A percentile compares a stretch with the other conserved stretches of the same genome.
These are phyloP conservation scores for Corbicula japonica DNA, from an alignment of 2,888 invertebrate genomes.

Conservation along the genomic window DNA sequence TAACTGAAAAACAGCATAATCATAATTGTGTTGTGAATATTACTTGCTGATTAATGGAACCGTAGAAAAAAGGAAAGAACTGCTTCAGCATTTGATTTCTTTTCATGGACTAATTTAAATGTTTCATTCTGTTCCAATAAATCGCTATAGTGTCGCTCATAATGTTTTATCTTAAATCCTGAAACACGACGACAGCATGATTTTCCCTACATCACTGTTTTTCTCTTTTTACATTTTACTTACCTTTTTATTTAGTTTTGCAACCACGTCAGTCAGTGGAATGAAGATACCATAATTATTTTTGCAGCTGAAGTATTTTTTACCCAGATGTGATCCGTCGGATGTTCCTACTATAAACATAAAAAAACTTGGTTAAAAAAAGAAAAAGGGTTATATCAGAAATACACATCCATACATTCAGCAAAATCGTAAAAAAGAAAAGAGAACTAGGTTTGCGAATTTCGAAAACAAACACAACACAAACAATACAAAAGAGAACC, in stretches of 20 bases:
- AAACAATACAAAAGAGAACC: no score
- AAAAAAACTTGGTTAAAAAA: neutral
- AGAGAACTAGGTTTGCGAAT: no score
- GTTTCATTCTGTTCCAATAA: neutral
- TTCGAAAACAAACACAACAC: no score
- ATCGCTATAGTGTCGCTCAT: neutral
- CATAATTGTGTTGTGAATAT: no score
- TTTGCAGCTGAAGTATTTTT: conserved; percentile 81
- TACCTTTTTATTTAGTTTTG: conserved; percentile 74
- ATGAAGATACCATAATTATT: conserved; percentile 82
- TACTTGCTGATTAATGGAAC: no score
- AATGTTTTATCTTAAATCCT: neutral
- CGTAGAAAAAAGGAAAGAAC: no score
- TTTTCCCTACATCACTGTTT: neutral
- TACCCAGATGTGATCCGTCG: conserved; percentile 81
- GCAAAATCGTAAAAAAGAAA: no score
- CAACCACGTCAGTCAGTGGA: conserved; percentile 81
- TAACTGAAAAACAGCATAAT: no score
- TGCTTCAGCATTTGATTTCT: neutral
- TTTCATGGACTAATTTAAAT: neutral
- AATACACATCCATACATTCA: no score
- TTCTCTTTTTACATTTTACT: neutral
- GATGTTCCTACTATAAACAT: conserved; percentile 77
- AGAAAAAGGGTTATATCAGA: no score
- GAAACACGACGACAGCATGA: no score